Evolutionary conservation across 1,140 invertebrate species (phyloP).

Genomic region (Druon quercuslanigerum): DNA sequence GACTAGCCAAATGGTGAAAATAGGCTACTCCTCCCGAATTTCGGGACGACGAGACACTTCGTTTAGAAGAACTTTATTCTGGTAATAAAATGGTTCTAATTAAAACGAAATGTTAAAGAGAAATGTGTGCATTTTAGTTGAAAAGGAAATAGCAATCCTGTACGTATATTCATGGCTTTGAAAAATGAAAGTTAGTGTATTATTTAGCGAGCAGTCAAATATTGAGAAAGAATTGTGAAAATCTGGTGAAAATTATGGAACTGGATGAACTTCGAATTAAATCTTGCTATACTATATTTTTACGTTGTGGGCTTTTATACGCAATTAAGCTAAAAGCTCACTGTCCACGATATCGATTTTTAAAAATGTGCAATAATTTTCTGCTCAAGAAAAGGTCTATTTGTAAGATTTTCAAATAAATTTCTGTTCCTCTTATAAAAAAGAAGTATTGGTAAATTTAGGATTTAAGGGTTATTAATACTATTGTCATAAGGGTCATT

Average conservation of each 20-base stretch:
- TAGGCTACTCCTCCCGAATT: too few relatives aligned
- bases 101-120: too few relatives aligned
- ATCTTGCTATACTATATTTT: slow-evolving; percentile 41
- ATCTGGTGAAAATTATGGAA: slow-evolving; percentile 51
- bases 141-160: not conserved
- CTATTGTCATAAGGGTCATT: too few relatives aligned
- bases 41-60: too few relatives aligned
- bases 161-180: not conserved
- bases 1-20: too few relatives aligned
- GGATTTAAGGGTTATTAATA: too few relatives aligned
- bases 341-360: slow-evolving; percentile 14
- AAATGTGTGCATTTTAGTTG: too few relatives aligned
- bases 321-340: slow-evolving; percentile 48
- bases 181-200: not conserved
- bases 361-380: not conserved
- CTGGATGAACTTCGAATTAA: slow-evolving; percentile 38
- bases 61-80: slow-evolving; percentile 8
- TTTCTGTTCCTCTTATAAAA: not conserved
- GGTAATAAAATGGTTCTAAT: too few relatives aligned
- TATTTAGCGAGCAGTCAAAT: slow-evolving; percentile 2
- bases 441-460: not conserved
- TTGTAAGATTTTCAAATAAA: not conserved
- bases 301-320: slow-evolving; percentile 49
- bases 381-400: not conserved
- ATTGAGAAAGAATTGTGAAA: slow-evolving; percentile 7